phyloP scores from a whole-genome alignment of 2,113 vertebrate genomes.

The Crotalus viridis region DNA sequence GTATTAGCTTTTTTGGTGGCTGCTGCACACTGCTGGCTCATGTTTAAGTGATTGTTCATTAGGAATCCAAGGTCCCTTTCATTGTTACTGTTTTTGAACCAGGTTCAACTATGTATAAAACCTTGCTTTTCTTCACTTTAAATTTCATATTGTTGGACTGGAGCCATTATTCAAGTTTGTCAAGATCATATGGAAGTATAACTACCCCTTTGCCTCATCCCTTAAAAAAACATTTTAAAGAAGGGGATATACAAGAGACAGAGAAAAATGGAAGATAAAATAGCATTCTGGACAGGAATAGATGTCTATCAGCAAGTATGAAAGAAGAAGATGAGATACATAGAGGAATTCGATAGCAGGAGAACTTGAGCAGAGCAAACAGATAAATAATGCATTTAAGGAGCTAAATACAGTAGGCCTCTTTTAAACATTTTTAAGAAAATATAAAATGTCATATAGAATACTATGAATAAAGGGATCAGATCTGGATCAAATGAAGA shows the following conservation, averaged over 20 bases:
- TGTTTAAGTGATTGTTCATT: no score
- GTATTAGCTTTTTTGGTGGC: no score
- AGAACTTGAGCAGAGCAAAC: background rate
- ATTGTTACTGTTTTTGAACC: no score
- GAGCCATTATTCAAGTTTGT: no score
- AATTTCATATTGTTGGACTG: no score
- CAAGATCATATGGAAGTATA: background rate
- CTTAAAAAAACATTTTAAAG: background rate
- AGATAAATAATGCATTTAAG: background rate
- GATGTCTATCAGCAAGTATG: background rate
- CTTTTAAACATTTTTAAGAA: background rate
- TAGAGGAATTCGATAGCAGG: background rate
- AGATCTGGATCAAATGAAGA: background rate
- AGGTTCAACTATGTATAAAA: no score
- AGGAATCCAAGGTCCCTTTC: no score
- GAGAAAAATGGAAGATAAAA: background rate
- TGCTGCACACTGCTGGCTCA: no score
- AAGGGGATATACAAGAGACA: background rate
- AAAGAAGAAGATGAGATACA: background rate
- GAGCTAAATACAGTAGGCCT: background rate
- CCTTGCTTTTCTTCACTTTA: no score
- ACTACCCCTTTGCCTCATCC: background rate
- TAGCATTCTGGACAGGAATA: background rate
- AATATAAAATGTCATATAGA: background rate
- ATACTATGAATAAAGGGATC: background rate